Conservation (phyloP, 2,888 invertebrate species). For the Philhelius pedissequus region DNA sequence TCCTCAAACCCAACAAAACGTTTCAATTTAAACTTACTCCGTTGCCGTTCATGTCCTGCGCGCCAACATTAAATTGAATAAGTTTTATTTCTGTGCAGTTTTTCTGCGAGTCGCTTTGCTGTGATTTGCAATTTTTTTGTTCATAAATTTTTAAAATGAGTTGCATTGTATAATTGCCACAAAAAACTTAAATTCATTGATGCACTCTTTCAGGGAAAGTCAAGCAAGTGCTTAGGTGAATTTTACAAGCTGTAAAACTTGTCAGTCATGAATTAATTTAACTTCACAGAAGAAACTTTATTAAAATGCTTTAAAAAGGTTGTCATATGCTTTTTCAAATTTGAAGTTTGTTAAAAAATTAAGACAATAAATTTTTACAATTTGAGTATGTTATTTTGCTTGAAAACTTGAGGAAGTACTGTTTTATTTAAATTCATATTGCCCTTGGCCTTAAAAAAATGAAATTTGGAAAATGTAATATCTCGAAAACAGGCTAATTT, state of each 20-base stretch:
- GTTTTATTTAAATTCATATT: too few relatives aligned
- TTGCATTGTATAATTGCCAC: conserved; percentile 68
- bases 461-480: too few relatives aligned
- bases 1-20: conserved; percentile 35
- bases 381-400: too few relatives aligned
- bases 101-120: neutral
- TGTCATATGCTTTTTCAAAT: too few relatives aligned
- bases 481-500: too few relatives aligned
- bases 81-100: conserved; percentile 27
- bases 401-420: too few relatives aligned
- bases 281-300: too few relatives aligned
- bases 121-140: conserved; percentile 23
- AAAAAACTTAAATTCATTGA: conserved; percentile 57
- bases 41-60: neutral
- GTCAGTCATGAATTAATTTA: too few relatives aligned
- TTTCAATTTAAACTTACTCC: conserved; percentile 61
- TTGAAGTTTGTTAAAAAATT: too few relatives aligned
- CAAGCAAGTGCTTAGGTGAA: neutral
- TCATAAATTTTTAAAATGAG: conserved; percentile 58
- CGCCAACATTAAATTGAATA: conserved; percentile 55
- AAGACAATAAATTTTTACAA: too few relatives aligned
- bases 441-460: too few relatives aligned
- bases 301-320: too few relatives aligned
- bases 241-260: neutral
- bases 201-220: conserved; percentile 53